Evolutionary conservation across 1,140 invertebrate genomes (phyloP).

Genomic region (Neuroterus valhalla): DNA sequence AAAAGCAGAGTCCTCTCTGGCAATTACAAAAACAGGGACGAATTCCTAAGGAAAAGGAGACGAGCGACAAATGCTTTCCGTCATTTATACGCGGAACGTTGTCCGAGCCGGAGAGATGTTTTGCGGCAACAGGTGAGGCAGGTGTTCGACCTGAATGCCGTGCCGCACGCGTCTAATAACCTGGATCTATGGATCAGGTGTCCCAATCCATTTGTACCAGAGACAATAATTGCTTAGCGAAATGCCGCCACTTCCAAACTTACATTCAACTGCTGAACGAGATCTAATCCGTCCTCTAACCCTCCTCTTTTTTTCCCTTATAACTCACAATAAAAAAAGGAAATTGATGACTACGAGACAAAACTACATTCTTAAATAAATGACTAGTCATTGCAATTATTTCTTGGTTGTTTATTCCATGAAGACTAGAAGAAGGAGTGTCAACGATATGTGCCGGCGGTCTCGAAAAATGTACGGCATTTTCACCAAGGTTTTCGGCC

Average conservation of each 20-base stretch:
- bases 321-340: constrained; percentile 19
- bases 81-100: constrained; percentile 66
- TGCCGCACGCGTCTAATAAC: constrained; percentile 72
- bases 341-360: not conserved
- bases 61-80: constrained; percentile 63
- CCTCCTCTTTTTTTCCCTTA: not conserved
- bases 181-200: constrained; percentile 73
- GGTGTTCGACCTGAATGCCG: constrained; percentile 73
- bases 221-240: constrained; percentile 57
- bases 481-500: too few relatives aligned
- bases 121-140: constrained; percentile 75
- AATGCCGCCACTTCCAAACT: constrained; percentile 14
- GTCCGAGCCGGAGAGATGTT: constrained; percentile 67
- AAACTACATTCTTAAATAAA: too few relatives aligned
- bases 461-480: too few relatives aligned
- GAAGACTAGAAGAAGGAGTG: too few relatives aligned
- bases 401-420: too few relatives aligned
- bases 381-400: too few relatives aligned
- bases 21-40: constrained; percentile 41
- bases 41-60: constrained; percentile 42
- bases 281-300: not conserved
- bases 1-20: constrained; percentile 16
- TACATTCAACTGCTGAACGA: not conserved
- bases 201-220: constrained; percentile 60
- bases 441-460: too few relatives aligned